Evolutionary conservation across 53 echinoderm and acorn worm species (phyloP).

Genomic region (Echinometra lucunter): DNA sequence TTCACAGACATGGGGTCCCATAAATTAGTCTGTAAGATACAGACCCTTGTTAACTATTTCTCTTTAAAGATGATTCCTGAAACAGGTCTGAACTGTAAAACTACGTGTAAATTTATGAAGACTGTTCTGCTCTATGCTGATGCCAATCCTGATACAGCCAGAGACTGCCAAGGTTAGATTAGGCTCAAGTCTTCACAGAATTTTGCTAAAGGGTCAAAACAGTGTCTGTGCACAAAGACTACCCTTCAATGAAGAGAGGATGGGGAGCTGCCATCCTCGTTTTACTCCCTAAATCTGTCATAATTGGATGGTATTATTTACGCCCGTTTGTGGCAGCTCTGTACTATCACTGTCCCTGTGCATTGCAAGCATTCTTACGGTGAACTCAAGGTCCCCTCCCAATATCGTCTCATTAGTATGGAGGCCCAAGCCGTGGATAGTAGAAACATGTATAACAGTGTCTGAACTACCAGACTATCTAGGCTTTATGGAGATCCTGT

Average conservation of each 20-base stretch:
- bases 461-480: too few species aligned
- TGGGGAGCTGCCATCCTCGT: slow-evolving; percentile 40
- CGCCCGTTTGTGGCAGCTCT: slow-evolving; percentile 33
- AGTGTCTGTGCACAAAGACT: background rate
- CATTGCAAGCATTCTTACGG: slow-evolving; percentile 54
- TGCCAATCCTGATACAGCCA: background rate
- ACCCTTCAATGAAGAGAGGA: background rate
- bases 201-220: background rate
- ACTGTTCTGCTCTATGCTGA: background rate
- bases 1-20: background rate
- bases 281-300: slow-evolving; percentile 66
- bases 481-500: too few species aligned
- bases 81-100: too few species aligned
- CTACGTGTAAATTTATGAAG: too few species aligned
- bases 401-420: background rate
- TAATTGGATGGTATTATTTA: slow-evolving; percentile 72
- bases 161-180: background rate
- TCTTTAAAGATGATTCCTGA: background rate
- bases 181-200: background rate
- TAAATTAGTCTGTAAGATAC: too few species aligned
- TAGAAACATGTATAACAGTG: too few species aligned
- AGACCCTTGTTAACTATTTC: too few species aligned
- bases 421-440: background rate
- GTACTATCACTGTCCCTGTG: slow-evolving; percentile 7
- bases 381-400: slow-evolving; percentile 52